Evolutionary conservation across 2,113 vertebrate genomes (phyloP), one percentile per base, ranked within the genome.

Genomic region (Australoheros scitulus): DNA sequence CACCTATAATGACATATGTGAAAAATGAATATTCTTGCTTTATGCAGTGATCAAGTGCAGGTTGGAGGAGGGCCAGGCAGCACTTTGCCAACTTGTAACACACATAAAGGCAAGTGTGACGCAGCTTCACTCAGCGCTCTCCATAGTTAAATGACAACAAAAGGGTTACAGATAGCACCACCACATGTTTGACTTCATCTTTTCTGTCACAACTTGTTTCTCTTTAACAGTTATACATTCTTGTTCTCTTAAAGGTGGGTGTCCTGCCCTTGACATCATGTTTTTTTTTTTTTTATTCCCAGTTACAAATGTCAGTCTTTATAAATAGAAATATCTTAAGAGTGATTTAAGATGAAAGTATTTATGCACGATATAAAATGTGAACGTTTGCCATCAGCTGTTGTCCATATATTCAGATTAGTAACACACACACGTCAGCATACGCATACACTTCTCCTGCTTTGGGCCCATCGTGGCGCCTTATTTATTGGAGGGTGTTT

Each of bases 281-380:
- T 84, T 91, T 88, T 88, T 70, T 76, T 76, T 90, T 50, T 88
- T 88, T 74, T 76, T 77, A 88, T 84, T 93, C 87, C 83, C 80
- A 87, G 77, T 89, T 61, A 89, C 76, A 85, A 56, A 86, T 91
- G 64, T 90, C 79, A 36, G 76, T 82, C 61, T 92, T 91, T 90
- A 85, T 93, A 82, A 86, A 92, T 91, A 90, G 61, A 91, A 91
- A 92, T 90, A 92, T 87, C 86, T 87, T 89, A 88, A 93, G 90
- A 91, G 87, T 90, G 92, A 92, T 94, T 91, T 85, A 90, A 93
- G 84, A 89, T 91, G 61, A 87, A 86, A 75, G 87, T 95, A 95
- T 95, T 94, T 94, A 94, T 96, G 92, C 93, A 92, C 91, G 83
- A 81, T 88, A 81, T 89, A 80, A 94, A 91, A 93, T 93, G 91